phyloP scores from a whole-genome alignment of 92 coral and sea anemone species.

The Muricea muricata region DNA sequence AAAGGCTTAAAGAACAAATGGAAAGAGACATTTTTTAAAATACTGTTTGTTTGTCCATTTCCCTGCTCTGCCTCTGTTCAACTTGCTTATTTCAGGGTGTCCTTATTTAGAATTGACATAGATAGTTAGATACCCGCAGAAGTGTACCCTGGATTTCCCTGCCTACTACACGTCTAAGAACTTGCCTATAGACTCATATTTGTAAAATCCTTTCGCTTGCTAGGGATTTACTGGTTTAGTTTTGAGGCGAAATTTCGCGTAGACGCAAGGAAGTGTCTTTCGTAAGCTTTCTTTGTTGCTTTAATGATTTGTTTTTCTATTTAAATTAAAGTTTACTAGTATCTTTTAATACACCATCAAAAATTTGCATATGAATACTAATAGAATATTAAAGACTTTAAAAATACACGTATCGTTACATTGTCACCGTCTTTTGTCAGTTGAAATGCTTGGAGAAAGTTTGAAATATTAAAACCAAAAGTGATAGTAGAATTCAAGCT shows the following conservation, averaged over 20 bases:
- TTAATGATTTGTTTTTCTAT: background rate
- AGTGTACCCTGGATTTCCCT: background rate
- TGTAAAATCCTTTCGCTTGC: no score
- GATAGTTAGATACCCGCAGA: slow-evolving; percentile 39
- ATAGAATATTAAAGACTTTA: slow-evolving; percentile 40
- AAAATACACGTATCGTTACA: background rate
- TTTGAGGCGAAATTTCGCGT: no score
- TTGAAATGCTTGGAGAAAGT: background rate
- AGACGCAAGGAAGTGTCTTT: background rate
- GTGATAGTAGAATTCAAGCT: background rate
- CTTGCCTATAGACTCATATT: no score
- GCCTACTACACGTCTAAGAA: background rate
- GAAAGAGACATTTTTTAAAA: no score
- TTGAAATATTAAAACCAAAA: background rate
- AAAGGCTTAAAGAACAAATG: no score
- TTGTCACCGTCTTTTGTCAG: background rate
- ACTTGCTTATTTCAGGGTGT: slow-evolving; percentile 18
- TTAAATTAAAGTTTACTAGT: background rate
- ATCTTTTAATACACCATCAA: background rate
- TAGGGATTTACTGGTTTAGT: no score
- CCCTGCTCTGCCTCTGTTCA: background rate
- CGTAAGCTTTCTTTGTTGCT: background rate
- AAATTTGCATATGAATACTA: slow-evolving; percentile 39
- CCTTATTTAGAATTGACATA: slow-evolving; percentile 5
- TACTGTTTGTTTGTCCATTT: background rate